phyloP scores from a whole-genome alignment of 2,113 vertebrate species.

The Centropristis striata region DNA sequence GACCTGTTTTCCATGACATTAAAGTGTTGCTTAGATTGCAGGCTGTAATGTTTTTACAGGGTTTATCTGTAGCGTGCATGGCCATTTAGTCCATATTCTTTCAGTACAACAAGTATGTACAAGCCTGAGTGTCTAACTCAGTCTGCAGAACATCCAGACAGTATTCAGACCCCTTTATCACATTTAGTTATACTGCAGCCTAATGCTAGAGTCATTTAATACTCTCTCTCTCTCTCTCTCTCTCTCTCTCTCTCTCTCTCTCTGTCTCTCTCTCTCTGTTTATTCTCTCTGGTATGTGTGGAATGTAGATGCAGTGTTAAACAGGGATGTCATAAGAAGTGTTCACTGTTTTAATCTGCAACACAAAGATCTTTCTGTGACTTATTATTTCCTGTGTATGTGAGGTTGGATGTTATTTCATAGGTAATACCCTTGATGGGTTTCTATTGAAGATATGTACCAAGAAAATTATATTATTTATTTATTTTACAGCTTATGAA shows the following conservation, averaged over 20 bases:
- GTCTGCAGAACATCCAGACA: no score
- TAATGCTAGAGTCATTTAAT: no score
- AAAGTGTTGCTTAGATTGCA: no score
- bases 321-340: slow-evolving; percentile 28
- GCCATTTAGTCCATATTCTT: no score
- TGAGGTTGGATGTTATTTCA: not conserved
- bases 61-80: no score
- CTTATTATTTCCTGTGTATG: not conserved
- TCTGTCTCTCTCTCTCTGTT: slow-evolving; percentile 30
- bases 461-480: not conserved
- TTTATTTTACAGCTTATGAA: not conserved
- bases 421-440: not conserved
- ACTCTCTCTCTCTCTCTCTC: not conserved
- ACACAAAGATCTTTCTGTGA: not conserved
- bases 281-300: slow-evolving; percentile 37
- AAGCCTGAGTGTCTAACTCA: no score
- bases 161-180: no score
- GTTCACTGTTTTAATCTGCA: not conserved
- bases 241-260: not conserved
- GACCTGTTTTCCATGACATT: no score
- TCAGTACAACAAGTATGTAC: no score
- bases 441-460: no score
- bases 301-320: slow-evolving; percentile 53
- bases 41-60: no score
- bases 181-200: no score